A percentile compares a stretch with the other conserved stretches of the same genome.
Conservation (phyloP, 2,888 invertebrate species). For the Omphaloscelis lunosa region DNA sequence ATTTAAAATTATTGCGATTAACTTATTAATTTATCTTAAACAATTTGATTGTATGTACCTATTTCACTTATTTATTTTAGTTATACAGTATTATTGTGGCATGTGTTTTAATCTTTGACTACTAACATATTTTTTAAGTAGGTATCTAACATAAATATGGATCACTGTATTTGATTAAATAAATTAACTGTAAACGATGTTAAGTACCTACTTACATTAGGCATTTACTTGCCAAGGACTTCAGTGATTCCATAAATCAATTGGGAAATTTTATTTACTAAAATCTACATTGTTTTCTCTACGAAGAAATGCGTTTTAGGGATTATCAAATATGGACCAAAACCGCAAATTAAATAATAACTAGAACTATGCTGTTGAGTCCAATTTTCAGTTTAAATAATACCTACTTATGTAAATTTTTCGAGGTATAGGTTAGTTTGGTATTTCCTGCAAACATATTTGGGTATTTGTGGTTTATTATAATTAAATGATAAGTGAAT, state of each 20-base stretch:
- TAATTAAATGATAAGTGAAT: constrained; percentile 4
- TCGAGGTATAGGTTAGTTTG: neutral
- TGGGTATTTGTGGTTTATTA: neutral
- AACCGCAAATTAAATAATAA: neutral
- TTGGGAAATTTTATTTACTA: neutral
- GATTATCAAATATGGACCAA: neutral
- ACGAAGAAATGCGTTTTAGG: neutral
- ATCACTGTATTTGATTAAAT: too few relatives aligned
- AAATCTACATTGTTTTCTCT: constrained; percentile 9
- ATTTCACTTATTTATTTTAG: too few relatives aligned
- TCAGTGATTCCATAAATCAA: neutral
- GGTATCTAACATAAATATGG: too few relatives aligned
- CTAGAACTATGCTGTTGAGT: neutral
- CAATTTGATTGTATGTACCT: too few relatives aligned
- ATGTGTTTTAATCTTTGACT: too few relatives aligned
- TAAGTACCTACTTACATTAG: neutral
- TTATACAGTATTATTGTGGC: too few relatives aligned
- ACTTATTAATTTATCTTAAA: too few relatives aligned
- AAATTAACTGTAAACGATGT: too few relatives aligned
- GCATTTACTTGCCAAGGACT: neutral
- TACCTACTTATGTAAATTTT: neutral
- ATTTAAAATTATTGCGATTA: too few relatives aligned
- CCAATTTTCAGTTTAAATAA: neutral
- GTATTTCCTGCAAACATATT: neutral
- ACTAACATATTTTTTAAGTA: too few relatives aligned